Percentiles rank a stretch among this genome's conserved stretches.
These are phyloP conservation scores for Limnodromus scolopaceus DNA, from an alignment of 2,797 vertebrate genomes.

Conservation along the genomic window DNA sequence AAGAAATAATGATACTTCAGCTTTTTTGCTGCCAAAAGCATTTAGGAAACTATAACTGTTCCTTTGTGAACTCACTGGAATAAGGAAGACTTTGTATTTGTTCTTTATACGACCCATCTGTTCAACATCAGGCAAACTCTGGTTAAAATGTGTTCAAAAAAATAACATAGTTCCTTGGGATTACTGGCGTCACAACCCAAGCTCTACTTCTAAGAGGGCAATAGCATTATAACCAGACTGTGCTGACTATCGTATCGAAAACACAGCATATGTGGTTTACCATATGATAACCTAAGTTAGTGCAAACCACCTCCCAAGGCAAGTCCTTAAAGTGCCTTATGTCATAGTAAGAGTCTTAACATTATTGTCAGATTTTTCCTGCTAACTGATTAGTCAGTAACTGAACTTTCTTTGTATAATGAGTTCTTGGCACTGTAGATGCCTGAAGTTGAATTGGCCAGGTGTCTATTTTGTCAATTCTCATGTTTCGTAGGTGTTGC, in stretches of 20 bases:
- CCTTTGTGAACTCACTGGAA: background rate
- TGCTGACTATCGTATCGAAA: background rate
- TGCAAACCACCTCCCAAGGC: background rate
- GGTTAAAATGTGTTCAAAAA: background rate
- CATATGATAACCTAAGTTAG: background rate
- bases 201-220: background rate
- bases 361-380: background rate
- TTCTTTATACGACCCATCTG: background rate
- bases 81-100: background rate
- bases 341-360: background rate
- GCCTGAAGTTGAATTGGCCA: background rate
- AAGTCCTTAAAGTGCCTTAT: background rate
- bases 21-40: background rate
- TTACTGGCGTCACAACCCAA: background rate
- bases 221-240: background rate
- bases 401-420: background rate
- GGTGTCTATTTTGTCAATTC: background rate
- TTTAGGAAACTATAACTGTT: background rate
- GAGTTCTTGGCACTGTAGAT: background rate
- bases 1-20: background rate
- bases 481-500: background rate
- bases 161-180: background rate
- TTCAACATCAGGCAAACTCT: constrained; percentile 15
- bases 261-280: background rate
- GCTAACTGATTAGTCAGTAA: background rate